Evolutionary conservation across 2,888 invertebrate species (phyloP).

Genomic region (Trissonchulus latispiculum): DNA sequence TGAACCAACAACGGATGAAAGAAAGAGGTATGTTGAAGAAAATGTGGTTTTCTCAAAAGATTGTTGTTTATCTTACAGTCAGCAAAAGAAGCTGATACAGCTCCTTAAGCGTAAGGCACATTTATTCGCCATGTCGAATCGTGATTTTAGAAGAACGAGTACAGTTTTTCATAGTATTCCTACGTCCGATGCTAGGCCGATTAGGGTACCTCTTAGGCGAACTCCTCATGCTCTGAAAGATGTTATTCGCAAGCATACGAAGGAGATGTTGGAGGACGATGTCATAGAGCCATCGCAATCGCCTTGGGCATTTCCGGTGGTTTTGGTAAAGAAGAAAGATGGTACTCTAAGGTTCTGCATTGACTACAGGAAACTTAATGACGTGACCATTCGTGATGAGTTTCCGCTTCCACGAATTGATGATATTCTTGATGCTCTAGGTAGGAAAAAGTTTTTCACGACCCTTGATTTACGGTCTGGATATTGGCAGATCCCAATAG

Average conservation of each 20-base stretch:
- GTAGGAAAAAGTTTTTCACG: constrained; percentile 10
- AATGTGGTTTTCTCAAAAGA: too few species aligned
- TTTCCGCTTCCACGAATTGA: not conserved
- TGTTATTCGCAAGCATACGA: not conserved
- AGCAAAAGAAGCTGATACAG: too few species aligned
- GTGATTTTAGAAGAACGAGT: too few species aligned
- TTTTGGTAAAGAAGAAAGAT: constrained; percentile 10
- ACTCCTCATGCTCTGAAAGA: too few species aligned
- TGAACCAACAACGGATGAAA: too few species aligned
- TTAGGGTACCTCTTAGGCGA: too few species aligned
- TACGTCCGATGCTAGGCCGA: too few species aligned
- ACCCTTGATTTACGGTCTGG: constrained; percentile 24
- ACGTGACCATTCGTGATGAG: not conserved
- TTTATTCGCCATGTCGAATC: too few species aligned
- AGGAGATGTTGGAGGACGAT: constrained; percentile 8
- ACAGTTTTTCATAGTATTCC: too few species aligned
- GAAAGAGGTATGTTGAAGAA: too few species aligned
- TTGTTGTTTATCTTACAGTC: too few species aligned
- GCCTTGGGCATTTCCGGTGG: not conserved
- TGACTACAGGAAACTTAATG: constrained; percentile 16
- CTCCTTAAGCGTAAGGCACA: too few species aligned
- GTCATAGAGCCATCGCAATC: not conserved
- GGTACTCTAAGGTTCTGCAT: not conserved
- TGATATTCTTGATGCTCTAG: not conserved
- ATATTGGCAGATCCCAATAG: not conserved